phyloP scores from a whole-genome alignment of 2,113 vertebrate species.

The Blennius ocellaris region DNA sequence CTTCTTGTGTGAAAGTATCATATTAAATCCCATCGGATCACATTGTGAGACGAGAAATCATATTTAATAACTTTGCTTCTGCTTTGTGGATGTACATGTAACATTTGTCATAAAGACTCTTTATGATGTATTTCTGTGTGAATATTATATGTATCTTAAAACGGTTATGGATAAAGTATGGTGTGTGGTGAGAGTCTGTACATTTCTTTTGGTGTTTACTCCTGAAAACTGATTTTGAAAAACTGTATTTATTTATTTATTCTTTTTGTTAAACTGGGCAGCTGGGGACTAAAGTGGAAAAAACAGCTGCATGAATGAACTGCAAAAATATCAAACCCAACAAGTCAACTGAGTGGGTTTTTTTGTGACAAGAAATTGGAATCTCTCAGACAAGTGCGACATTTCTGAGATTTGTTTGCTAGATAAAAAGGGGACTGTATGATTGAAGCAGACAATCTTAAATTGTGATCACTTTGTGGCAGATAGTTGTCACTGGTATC shows the following conservation, averaged over 20 bases:
- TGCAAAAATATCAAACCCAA: conserved; percentile 44
- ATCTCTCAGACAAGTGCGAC: neutral
- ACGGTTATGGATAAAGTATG: no score
- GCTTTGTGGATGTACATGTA: no score
- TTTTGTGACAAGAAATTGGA: no score
- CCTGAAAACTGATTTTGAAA: neutral
- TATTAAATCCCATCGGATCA: no score
- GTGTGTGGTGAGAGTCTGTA: no score
- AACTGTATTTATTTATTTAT: no score
- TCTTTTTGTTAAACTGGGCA: conserved; percentile 40
- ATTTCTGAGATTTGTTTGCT: neutral
- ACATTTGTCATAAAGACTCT: no score
- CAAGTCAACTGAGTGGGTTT: conserved; percentile 7
- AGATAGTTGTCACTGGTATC: neutral
- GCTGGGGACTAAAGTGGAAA: conserved; percentile 52
- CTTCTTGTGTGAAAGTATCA: no score
- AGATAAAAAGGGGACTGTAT: neutral
- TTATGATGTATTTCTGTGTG: no score
- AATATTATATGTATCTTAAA: no score
- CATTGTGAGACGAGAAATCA: no score
- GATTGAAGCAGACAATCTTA: neutral
- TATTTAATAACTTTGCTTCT: no score
- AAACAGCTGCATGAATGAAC: conserved; percentile 20
- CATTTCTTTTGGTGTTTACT: neutral
- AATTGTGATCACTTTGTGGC: neutral